Percentiles rank a stretch among this genome's conserved stretches.
These are phyloP conservation scores for Pogonophryne albipinna DNA, from an alignment of 2,797 vertebrate species.

Conservation along the genomic window DNA sequence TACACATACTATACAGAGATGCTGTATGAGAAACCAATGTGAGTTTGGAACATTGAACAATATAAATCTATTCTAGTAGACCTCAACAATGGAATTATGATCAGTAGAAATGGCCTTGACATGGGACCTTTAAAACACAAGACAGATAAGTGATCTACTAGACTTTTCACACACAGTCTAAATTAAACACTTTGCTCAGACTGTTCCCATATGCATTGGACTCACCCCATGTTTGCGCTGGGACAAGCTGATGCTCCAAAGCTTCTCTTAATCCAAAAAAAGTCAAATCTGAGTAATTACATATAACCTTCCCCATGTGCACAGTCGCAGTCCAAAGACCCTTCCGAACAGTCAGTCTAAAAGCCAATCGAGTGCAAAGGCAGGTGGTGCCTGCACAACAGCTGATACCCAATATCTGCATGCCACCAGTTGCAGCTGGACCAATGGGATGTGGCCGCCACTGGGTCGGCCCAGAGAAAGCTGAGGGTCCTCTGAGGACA, in stretches of 20 bases:
- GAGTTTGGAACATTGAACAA: too few relatives aligned
- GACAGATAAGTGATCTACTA: neutral
- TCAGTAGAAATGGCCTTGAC: too few relatives aligned
- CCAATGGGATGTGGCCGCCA: conserved; percentile 53
- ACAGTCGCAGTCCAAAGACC: conserved; percentile 12
- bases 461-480: conserved; percentile 32
- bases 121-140: too few relatives aligned
- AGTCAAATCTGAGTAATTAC: conserved; percentile 7
- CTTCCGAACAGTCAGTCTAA: conserved; percentile 19
- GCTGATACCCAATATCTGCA: conserved; percentile 49
- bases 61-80: too few relatives aligned
- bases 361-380: conserved; percentile 34
- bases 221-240: conserved; percentile 50
- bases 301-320: neutral
- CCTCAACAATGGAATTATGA: too few relatives aligned
- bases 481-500: conserved; percentile 50
- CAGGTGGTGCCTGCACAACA: conserved; percentile 50
- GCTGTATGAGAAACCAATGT: too few relatives aligned
- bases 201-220: conserved; percentile 13
- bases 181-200: conserved; percentile 1
- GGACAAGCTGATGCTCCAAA: conserved; percentile 14
- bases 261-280: conserved; percentile 36
- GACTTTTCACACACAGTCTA: neutral
- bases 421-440: conserved; percentile 66
- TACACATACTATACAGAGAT: too few relatives aligned